Percentiles rank a stretch among this genome's conserved stretches.
Evolutionary conservation across 1,140 invertebrate genomes (phyloP).

Genomic region (Aphaenogaster floridana): DNA sequence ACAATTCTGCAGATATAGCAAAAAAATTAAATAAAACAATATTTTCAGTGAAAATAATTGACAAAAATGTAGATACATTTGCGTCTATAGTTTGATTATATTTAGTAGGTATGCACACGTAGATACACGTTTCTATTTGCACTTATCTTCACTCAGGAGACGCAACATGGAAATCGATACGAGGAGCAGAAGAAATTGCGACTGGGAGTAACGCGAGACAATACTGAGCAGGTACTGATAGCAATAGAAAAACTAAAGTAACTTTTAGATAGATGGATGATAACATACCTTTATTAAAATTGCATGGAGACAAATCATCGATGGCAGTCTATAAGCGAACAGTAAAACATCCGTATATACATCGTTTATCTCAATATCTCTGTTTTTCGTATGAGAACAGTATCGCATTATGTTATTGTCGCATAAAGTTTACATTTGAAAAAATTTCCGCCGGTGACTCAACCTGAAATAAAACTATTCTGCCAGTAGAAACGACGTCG

Average conservation of each 20-base stretch:
- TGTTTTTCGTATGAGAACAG: background rate
- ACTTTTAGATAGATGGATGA: background rate
- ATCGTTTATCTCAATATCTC: background rate
- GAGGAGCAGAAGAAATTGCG: background rate
- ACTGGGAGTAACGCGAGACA: background rate
- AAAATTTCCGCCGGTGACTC: background rate
- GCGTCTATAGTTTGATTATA: background rate
- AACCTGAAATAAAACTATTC: slow-evolving; percentile 15
- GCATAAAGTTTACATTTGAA: slow-evolving; percentile 2
- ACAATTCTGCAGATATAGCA: background rate
- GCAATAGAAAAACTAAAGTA: background rate
- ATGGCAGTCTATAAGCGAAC: background rate
- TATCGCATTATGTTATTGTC: background rate
- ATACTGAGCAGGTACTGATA: background rate
- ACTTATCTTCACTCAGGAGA: background rate
- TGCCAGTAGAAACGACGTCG: background rate
- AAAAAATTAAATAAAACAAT: background rate
- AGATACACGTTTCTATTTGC: background rate
- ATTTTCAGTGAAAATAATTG: background rate
- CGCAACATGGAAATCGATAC: background rate
- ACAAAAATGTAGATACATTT: background rate
- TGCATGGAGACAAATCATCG: background rate
- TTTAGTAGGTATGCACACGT: background rate
- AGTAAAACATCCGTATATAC: background rate
- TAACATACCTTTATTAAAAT: slow-evolving; percentile 27